Base-by-base conservation (phyloP, 2,113 vertebrate species). In the Raja brachyura region DNA sequence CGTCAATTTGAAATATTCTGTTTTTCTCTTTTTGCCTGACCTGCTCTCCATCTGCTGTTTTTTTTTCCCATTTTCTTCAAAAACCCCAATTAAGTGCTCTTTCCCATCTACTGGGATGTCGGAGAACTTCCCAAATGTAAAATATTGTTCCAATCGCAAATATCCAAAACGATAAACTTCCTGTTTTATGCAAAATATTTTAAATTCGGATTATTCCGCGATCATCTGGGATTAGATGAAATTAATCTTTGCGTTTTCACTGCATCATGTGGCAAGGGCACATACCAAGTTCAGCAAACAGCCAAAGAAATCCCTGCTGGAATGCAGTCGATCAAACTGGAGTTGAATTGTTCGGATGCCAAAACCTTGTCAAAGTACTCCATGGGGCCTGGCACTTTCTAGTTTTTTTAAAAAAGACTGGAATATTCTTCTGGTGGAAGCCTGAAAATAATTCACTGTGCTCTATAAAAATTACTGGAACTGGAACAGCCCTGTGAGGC, bases 171-270 rank as follows among this genome's bases (percentile, higher is more conserved):
- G 10, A 3, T 59, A n/a, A 59, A 59, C 81, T 28, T 3, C 56
- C 14, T 59, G 81, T 20, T 93, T 16, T 22, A 22, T 54, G 33
- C 10, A 10, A 93, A 31, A 93, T 48, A 61, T 93, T 61, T 75
- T 63, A 93, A 83, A 83, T 56, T 56, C 48, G 56, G 79, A 83
- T 83, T 83, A 83, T 48, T 83, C 4, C n/a, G 59, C 18, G 59
- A 28, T 14, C n/a, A 88, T 66, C 83, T 88, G 83, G 59, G 83
- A 88, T 63, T 88, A 88, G 83, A n/a, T 88, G 13, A n/a, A 88
- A 31, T 59, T 88, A 63, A 88, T 88, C 59, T 20, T 88, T 31
- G 28, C 25, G 59, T 66, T 18, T 88, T 31, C 14, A n/a, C 83
- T 31, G 59, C 14, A 88, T 31, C 59, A 63, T 31, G 59, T 10